Evolutionary conservation across 2,888 invertebrate species (phyloP), one percentile per base, ranked within the genome.

Genomic region (Therioaphis trifolii): DNA sequence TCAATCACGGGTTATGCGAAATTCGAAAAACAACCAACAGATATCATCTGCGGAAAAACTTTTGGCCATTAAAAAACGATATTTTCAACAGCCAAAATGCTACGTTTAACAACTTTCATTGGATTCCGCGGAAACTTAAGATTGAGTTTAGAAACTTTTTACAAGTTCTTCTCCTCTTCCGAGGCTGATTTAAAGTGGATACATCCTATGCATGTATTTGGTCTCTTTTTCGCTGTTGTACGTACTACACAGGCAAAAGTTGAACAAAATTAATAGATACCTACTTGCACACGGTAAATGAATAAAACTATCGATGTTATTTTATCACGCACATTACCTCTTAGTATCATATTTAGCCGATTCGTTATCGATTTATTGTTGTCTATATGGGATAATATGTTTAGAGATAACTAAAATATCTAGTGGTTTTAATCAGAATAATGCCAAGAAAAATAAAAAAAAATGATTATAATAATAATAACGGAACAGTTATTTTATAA

Each of bases 21-120:
- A 69, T 55, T 40, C 52, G 18, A 40, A 69, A 55, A 78, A 79
- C 55, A 43, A 69, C 52, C 27, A n/a, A 69, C 55, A 49, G 40
- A 78, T 35, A 69, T 63, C 63, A 40, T 68, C 52, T 18, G 55
- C 24, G 14, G 21, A 68, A 68, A 68, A 52, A 78, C 68, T 68
- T 52, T 77, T 35, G 21, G 5, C 66, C 49, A 52, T 52, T 78
- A 68, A 78, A 78, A 68, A 63, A 66, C 49, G 21, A 52, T 77
- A 61, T 46, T 66, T 77, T 77, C 66, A 77, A 66, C 29, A 63
- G 46, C n/a, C 27, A 15, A 63, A 49, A 66, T 49, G 9, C 5
- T 15, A 29, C 11, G 21, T 49, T 49, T 63, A 63, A 76, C 18
- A 63, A 66, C 77, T 77, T 77, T 66, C 46, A 43, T 75, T 61